Evolutionary conservation across 2,888 invertebrate genomes (phyloP), one percentile per base, ranked within the genome.

Genomic region (Athalia cordata): DNA sequence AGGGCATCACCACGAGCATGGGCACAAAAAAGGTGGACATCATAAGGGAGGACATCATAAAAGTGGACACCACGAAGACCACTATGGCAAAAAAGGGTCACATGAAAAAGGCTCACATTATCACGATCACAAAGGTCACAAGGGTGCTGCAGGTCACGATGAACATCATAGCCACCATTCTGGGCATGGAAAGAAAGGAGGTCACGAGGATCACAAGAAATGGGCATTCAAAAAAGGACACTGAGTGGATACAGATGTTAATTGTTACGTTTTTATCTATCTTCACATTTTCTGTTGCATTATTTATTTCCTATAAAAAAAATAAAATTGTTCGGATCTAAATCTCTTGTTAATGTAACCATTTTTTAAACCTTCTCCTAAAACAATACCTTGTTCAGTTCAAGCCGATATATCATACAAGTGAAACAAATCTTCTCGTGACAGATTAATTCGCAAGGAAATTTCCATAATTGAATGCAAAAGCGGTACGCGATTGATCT

Each of bases 51-150:
- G 95, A 43, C 94, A 94, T 87, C 93, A 95, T 87, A 93, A 95
- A 84, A 93, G 94, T 66, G 94, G 92, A n/a, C 94, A 94, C 85
- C 94, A 95, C 84, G 93, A 94, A 84, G 94, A 94, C 83, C 94
- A 95, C 85, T 94, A 95, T 83, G 95, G 95, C 67, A 94, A 95
- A 89, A 95, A 95, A 87, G 95, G 95, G 45, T 93, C 94, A 86
- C 93, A 94, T 86, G 94, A 95, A 86, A 94, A 96, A 86, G 96
- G 96, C 11, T 93, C 94, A 78, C 95, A 96, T 86, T 93, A 95
- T 86, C 93, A 95, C 85, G 94, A 94, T 45, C 93, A 95, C 85
- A 94, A 94, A 83, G 95, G 95, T 0, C 95, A 95, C 90, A 95
- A 95, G 89, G 93, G 94, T 80, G 92, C 94, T 80, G 94, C 93